Evolutionary conservation across 1,140 invertebrate genomes (phyloP), one percentile per base, ranked within the genome.

Genomic region (Dolichoris vasculosae): DNA sequence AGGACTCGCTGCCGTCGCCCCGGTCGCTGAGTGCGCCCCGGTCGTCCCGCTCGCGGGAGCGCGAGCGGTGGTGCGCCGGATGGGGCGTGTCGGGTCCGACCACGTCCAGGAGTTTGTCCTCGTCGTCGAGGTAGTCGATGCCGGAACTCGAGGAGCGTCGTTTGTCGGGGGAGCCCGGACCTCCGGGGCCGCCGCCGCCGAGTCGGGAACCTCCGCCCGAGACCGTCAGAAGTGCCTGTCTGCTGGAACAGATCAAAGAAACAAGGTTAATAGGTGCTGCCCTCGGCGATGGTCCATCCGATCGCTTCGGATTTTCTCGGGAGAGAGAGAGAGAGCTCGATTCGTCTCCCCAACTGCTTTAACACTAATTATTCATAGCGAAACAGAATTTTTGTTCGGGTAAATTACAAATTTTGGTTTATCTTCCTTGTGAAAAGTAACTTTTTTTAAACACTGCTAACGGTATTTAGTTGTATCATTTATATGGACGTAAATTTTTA

Each of bases 21-120:
- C 91, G 89, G 87, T 94, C 90, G 91, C 94, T 88, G 76, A 90
- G 87, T 55, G 94, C 83, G 90, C 94, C 92, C 82, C 92, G 90
- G 35, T 92, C 84, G 30, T 93, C 92, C 26, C 93, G 89, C 0
- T 92, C 92, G 46, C 92, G 93, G 46, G 93, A 92, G 0, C 91
- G 90, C n/a, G 93, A 92, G 6, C 92, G 91, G 8, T 92, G 91
- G 82, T 93, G 94, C 51, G 94, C 90, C 11, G 94, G 95, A 46
- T 96, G 94, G 0, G 96, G 96, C 88, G 96, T 96, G 87, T 97
- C 96, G 35, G 97, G 97, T 0, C 97, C 97, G 0, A 98, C 97
- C 2, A 98, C 97, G 91, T 98, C 97, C 87, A 98, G 93, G 43
- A 97, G 95, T 89, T 97, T 96, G 90, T 98, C 97, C 55, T 98